Percentiles rank a stretch among this genome's conserved stretches.
Conservation (phyloP, 2,888 invertebrate species). For the Dryobota labecula region DNA sequence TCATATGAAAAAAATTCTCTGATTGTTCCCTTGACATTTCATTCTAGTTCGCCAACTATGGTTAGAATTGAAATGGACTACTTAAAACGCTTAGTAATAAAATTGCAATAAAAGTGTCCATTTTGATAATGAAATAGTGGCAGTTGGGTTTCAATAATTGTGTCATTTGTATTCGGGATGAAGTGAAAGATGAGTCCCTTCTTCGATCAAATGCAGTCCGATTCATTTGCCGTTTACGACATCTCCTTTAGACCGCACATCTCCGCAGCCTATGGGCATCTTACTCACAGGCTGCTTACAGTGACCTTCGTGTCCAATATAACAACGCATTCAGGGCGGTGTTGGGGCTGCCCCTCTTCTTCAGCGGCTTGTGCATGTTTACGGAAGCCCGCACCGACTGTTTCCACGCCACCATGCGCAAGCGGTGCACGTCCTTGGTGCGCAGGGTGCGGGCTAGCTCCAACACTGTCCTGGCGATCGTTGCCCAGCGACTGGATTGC, state of each 20-base stretch:
- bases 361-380: too few species aligned
- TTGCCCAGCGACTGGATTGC: too few species aligned
- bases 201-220: conserved; percentile 7
- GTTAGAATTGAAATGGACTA: conserved; percentile 31
- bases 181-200: conserved; percentile 21
- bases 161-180: conserved; percentile 19
- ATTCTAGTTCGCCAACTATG: conserved; percentile 15
- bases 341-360: too few species aligned
- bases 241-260: not conserved
- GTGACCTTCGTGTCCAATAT: too few species aligned
- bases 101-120: conserved; percentile 2
- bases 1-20: not conserved
- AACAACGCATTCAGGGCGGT: too few species aligned
- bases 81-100: conserved; percentile 19
- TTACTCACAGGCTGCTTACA: too few species aligned
- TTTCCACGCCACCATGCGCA: too few species aligned
- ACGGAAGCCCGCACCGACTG: too few species aligned
- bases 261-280: too few species aligned
- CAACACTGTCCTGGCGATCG: too few species aligned
- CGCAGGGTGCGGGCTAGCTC: too few species aligned
- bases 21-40: conserved; percentile 7
- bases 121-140: conserved; percentile 9
- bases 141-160: conserved; percentile 10
- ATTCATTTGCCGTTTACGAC: conserved; percentile 22
- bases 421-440: too few species aligned